These are phyloP conservation scores for Ichneumoninae sp. DNA, from an alignment of 2,888 invertebrate species.

Conservation along the genomic window DNA sequence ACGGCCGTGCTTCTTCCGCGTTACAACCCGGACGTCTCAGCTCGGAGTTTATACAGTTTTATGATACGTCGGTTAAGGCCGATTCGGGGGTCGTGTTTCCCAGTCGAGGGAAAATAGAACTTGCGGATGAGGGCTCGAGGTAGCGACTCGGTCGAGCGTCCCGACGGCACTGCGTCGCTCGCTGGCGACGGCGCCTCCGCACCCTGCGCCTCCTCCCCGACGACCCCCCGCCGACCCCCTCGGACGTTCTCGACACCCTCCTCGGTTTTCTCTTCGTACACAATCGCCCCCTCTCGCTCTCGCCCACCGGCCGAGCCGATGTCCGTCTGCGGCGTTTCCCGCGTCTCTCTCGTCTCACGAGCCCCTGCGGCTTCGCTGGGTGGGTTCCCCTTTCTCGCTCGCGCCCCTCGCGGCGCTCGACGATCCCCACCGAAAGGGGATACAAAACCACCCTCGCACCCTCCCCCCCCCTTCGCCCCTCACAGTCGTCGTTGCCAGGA, in stretches of 20 bases:
- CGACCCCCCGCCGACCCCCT: slow-evolving; percentile 51
- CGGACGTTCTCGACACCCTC: slow-evolving; percentile 63
- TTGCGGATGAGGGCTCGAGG: slow-evolving; percentile 59
- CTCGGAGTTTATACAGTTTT: slow-evolving; percentile 1
- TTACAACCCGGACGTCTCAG: neutral
- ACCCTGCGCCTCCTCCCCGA: slow-evolving; percentile 72
- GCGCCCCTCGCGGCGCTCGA: slow-evolving; percentile 29
- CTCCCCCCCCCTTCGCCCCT: neutral
- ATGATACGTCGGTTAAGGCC: slow-evolving; percentile 13
- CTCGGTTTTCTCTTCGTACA: slow-evolving; percentile 40
- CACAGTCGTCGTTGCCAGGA: slow-evolving; percentile 57
- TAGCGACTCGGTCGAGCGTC: slow-evolving; percentile 80
- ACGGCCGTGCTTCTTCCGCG: too few species aligned
- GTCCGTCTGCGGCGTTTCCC: slow-evolving; percentile 29
- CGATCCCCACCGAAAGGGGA: neutral
- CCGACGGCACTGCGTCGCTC: slow-evolving; percentile 83
- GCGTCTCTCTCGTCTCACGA: slow-evolving; percentile 46
- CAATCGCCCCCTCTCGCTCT: slow-evolving; percentile 19
- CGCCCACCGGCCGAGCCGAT: slow-evolving; percentile 13
- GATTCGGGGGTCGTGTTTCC: neutral
- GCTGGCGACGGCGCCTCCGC: slow-evolving; percentile 81
- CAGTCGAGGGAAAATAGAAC: slow-evolving; percentile 29
- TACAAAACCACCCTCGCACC: slow-evolving; percentile 1
- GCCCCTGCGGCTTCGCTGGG: slow-evolving; percentile 50
- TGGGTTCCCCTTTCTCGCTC: slow-evolving; percentile 18